Percentiles rank a stretch among this genome's conserved stretches.
Evolutionary conservation across 2,113 vertebrate genomes (phyloP).

Genomic region (Picathartes gymnocephalus): DNA sequence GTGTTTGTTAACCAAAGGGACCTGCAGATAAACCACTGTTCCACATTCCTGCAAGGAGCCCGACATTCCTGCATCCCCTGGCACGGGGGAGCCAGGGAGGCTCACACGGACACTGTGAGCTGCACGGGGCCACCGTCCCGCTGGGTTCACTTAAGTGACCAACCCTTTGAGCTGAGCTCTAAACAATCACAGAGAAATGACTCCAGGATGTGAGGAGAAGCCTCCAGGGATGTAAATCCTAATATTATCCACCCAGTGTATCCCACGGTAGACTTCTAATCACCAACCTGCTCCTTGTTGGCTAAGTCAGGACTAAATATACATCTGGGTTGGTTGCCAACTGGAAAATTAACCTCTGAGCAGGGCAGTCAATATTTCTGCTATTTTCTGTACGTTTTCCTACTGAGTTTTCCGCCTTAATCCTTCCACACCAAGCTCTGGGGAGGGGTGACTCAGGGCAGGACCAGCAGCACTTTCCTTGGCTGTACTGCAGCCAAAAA

Average conservation of each 20-base stretch:
- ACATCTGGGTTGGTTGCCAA: neutral
- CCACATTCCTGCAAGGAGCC: neutral
- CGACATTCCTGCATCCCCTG: neutral
- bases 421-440: neutral
- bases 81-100: neutral
- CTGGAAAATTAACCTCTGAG: neutral
- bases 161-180: neutral
- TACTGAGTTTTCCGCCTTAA: neutral
- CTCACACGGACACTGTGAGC: fast-evolving
- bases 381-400: neutral
- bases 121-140: fast-evolving
- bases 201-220: neutral
- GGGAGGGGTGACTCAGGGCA: neutral
- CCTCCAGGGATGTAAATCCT: neutral
- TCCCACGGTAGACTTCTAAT: neutral
- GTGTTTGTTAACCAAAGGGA: neutral
- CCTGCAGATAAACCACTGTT: neutral
- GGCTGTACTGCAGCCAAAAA: fast-evolving
- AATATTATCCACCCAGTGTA: neutral
- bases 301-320: neutral
- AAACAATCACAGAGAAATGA: neutral
- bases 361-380: neutral
- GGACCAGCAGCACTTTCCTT: neutral
- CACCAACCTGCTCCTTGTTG: neutral
- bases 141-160: neutral